These are phyloP conservation scores for Tor tambroides DNA, from an alignment of 2,113 vertebrate genomes.

Conservation along the genomic window DNA sequence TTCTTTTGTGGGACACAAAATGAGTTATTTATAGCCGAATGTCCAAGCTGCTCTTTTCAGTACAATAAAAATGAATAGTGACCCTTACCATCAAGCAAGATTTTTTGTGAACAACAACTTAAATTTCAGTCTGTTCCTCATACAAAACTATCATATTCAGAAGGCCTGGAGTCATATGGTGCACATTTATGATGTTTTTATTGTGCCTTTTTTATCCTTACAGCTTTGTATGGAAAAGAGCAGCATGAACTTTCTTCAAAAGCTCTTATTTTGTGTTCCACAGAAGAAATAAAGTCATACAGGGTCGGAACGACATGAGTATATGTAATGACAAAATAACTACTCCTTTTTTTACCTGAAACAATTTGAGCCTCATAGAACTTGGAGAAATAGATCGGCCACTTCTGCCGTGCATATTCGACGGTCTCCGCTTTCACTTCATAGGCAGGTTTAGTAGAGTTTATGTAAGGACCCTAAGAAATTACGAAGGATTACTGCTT, in stretches of 20 bases:
- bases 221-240: background rate
- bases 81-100: too few species aligned
- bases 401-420: conserved; percentile 78
- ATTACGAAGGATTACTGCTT: background rate
- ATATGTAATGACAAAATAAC: background rate
- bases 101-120: background rate
- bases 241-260: background rate
- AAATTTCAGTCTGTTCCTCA: background rate
- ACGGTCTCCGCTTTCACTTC: conserved; percentile 82
- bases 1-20: too few species aligned
- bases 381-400: conserved; percentile 89
- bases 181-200: background rate
- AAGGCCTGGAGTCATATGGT: background rate
- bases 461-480: conserved; percentile 74
- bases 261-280: background rate
- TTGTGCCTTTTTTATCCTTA: background rate
- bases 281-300: background rate
- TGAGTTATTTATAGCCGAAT: too few species aligned
- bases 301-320: background rate
- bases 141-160: background rate
- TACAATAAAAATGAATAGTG: too few species aligned
- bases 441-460: conserved; percentile 61
- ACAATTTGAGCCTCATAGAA: conserved; percentile 86
- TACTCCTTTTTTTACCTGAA: conserved; percentile 78
- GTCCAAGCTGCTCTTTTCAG: too few species aligned